Conservation (phyloP, 2,113 vertebrate genomes). For the Bambusicola thoracicus region DNA sequence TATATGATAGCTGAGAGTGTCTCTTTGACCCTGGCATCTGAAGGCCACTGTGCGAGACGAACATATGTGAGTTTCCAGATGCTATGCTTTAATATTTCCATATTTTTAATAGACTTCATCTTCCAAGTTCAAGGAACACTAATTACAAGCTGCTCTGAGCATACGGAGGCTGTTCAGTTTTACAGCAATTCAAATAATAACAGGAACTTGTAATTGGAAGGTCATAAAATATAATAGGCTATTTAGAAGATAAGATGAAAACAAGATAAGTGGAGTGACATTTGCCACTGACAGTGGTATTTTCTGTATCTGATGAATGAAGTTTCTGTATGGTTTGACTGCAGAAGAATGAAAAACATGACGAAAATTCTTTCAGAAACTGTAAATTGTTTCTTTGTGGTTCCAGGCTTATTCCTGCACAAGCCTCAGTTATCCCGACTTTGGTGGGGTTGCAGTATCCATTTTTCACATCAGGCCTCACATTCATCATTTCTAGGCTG, state of each 20-base stretch:
- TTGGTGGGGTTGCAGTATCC: background rate
- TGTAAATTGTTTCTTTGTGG: background rate
- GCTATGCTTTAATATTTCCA: background rate
- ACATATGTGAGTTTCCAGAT: background rate
- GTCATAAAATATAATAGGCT: background rate
- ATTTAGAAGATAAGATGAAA: background rate
- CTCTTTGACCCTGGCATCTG: background rate
- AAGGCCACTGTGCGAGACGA: background rate
- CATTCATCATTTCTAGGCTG: background rate
- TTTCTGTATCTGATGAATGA: background rate
- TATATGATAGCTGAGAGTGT: background rate
- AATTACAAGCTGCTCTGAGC: conserved; percentile 33
- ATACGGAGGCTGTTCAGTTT: background rate
- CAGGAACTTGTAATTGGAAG: background rate
- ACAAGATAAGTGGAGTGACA: background rate
- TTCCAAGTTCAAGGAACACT: background rate
- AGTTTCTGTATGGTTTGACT: background rate
- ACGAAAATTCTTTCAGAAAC: background rate
- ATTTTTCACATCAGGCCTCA: background rate
- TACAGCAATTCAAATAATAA: conserved; percentile 4
- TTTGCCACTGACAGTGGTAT: background rate
- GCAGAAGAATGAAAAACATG: background rate
- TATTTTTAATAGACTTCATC: conserved; percentile 11
- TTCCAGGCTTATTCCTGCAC: background rate
- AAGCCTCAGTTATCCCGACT: background rate